Conservation (phyloP, 2,888 invertebrate species). For the Aelia acuminata region DNA sequence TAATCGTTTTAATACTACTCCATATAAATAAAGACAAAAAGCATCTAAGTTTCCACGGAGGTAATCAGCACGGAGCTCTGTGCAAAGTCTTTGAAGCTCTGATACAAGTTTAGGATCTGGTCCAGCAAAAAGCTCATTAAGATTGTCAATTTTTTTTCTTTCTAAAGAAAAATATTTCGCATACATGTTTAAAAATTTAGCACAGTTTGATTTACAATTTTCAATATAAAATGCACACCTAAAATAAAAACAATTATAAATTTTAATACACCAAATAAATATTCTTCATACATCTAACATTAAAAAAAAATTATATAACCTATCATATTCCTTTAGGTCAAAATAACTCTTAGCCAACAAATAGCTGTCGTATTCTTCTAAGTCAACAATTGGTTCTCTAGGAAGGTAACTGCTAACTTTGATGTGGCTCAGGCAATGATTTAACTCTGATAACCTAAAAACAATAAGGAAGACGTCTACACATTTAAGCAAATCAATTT, state of each 20-base stretch:
- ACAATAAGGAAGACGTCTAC: not conserved
- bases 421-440: slow-evolving; percentile 80
- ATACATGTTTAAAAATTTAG: slow-evolving; percentile 88
- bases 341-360: slow-evolving; percentile 89
- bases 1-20: slow-evolving; percentile 89
- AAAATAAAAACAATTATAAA: not conserved
- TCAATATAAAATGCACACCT: slow-evolving; percentile 85
- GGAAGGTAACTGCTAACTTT: slow-evolving; percentile 70
- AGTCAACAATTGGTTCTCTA: slow-evolving; percentile 71
- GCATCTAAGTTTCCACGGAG: slow-evolving; percentile 80
- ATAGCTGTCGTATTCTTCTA: slow-evolving; percentile 81
- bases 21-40: slow-evolving; percentile 89
- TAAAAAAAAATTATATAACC: slow-evolving; percentile 67
- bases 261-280: not conserved
- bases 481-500: not conserved
- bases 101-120: slow-evolving; percentile 73
- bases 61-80: slow-evolving; percentile 75
- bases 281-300: not conserved
- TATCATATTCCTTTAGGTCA: slow-evolving; percentile 91
- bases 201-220: slow-evolving; percentile 78
- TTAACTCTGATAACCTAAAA: slow-evolving; percentile 83
- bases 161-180: slow-evolving; percentile 90
- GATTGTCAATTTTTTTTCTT: slow-evolving; percentile 89
- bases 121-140: slow-evolving; percentile 77
- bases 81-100: slow-evolving; percentile 73